Conservation (phyloP, 2,113 vertebrate genomes). For the Malurus alboscapulatus region DNA sequence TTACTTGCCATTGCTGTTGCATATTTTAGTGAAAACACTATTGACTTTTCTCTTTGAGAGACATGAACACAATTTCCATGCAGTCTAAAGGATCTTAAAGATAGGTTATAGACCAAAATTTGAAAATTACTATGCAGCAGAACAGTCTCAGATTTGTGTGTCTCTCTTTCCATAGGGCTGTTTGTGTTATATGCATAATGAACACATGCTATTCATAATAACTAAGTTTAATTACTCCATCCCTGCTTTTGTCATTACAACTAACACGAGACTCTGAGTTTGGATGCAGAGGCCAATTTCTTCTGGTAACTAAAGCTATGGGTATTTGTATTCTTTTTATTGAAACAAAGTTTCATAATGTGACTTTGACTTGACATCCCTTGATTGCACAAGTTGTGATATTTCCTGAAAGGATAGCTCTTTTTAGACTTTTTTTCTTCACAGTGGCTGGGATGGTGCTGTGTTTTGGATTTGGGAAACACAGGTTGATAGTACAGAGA, state of each 20-base stretch:
- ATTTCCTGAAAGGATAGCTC: background rate
- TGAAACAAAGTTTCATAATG: background rate
- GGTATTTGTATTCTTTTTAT: background rate
- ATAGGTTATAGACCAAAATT: background rate
- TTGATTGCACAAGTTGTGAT: background rate
- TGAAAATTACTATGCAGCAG: background rate
- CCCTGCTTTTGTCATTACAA: background rate
- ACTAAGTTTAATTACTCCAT: background rate
- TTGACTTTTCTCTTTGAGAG: background rate
- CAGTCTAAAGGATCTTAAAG: background rate
- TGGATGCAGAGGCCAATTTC: background rate
- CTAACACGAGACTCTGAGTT: background rate
- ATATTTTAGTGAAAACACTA: background rate
- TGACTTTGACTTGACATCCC: background rate
- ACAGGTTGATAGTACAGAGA: too few relatives aligned
- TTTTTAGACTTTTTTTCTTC: background rate
- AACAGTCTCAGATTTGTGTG: background rate
- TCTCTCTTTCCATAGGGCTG: background rate
- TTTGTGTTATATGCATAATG: background rate
- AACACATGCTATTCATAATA: background rate
- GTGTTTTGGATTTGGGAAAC: background rate
- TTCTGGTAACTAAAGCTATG: background rate
- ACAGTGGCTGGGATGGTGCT: background rate
- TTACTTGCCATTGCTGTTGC: background rate
- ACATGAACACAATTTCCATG: background rate